Base-by-base conservation (phyloP, 2,113 vertebrate genomes). In the Stigmatopora nigra region DNA sequence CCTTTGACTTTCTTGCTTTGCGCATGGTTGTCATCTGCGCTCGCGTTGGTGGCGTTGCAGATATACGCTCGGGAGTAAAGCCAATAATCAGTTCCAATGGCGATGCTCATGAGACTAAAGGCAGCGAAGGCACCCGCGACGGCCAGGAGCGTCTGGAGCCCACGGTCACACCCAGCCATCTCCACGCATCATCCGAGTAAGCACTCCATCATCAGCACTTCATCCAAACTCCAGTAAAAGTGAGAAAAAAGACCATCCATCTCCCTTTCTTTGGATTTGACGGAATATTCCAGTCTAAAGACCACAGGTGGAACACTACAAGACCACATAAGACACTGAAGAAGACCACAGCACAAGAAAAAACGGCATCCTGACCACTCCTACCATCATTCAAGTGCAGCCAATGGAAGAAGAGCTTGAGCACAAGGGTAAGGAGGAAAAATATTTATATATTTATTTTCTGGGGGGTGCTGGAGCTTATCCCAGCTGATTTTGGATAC, bases 71-170 rank as follows among this genome's bases (percentile, higher is more conserved):
- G 92, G 56, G 94, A 94, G 89, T 98, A 97, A 13, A 97, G 93
- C 95, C 95, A 97, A 88, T 95, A 97, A 86, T 97, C 93, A 73
- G 95, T 97, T 67, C 95, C 94, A 80, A 98, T 95, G 87, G 95
- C 94, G 85, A 98, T 93, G 85, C 92, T 92, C 95, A 98, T 98
- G 77, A 98, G 94, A 80, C 95, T 93, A 87, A 97, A 97, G 72
- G 95, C 95, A 46, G 89, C 90, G 81, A 98, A 95, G 77, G 95
- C 94, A 56, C 95, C 95, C 79, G 87, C 92, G 68, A 93, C 90
- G 84, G 93, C 93, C 86, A 97, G 89, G 78, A 94, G 79, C 88
- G 92, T 92, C 91, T 97, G 95, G 80, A 94, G 91, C 87, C 93
- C 92, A 73, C 93, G 94, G 86, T 96, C 93, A 92, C 94, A 96